Base-by-base conservation (phyloP, 2,113 vertebrate species). In the Hystrix brachyura region DNA sequence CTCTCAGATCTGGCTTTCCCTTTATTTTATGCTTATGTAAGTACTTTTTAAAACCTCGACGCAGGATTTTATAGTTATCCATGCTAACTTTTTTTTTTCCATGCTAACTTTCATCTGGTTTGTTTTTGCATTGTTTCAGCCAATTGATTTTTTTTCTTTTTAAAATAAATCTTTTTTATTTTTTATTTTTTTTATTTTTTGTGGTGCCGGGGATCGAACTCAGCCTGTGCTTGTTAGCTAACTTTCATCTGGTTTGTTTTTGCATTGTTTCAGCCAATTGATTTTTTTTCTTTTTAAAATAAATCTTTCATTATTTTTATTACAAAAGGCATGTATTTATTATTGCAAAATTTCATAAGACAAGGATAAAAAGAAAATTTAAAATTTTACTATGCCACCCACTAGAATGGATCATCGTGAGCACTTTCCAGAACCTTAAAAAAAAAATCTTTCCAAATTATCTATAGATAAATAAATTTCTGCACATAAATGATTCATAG, bases 381-480 rank as follows among this genome's bases (percentile, higher is more conserved):
- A 94, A 78, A 81, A 32, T 57, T 83, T 72, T 88, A 57, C 64
- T 76, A 89, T 64, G 46, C 46, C 46, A 82, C 59, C 48, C n/a
- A 94, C 72, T 46, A 53, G 21, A 88, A 43, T 84, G 76, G 89
- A 85, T 65, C n/a, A 59, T 65, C 43, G 51, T 32, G 12, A 88
- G 88, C 65, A 64, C 23, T 65, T 91, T 74, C 76, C 1, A 59
- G 55, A 84, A 67, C 5, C 14, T 95, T 89, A 91, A 91, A 76
- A 78, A 78, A 80, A 93, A 79, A 11, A 55, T 57, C 57, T 94
- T 93, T 88, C 32, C n/a, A 95, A 96, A 95, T 88, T 81, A 55
- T n/a, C 32, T 32, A 84, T 7, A 65, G 38, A 90, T 43, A 53
- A 71, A 55, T 67, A 51, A 1, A 62, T 67, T 91, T 91, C 78